phyloP scores from a whole-genome alignment of 2,113 vertebrate species.

The Pithys albifrons region DNA sequence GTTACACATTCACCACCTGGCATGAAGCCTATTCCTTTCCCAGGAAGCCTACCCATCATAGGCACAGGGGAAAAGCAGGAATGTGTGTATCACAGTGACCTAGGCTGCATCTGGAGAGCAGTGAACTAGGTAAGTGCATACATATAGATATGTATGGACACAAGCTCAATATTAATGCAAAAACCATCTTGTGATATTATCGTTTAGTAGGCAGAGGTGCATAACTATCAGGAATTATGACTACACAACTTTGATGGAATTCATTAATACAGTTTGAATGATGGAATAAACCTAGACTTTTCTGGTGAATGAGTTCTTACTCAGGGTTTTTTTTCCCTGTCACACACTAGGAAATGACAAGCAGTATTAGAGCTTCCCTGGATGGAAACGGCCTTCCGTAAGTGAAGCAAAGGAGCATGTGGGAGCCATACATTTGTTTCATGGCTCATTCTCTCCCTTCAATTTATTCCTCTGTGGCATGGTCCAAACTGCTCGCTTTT shows the following conservation, averaged over 20 bases:
- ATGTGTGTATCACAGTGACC: fast-evolving
- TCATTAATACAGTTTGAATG: background rate
- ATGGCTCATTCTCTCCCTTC: background rate
- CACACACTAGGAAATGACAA: background rate
- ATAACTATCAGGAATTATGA: background rate
- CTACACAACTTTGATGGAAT: background rate
- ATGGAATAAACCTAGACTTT: background rate
- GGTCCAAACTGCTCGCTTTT: background rate
- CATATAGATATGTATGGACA: background rate
- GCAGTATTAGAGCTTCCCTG: background rate
- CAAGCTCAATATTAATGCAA: background rate
- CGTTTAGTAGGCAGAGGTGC: background rate
- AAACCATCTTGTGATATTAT: background rate
- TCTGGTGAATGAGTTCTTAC: background rate
- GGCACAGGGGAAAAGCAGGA: background rate
- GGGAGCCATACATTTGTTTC: fast-evolving
- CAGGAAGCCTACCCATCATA: background rate
- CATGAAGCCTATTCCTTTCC: background rate
- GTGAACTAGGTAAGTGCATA: background rate
- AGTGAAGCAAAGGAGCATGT: background rate
- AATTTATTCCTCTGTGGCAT: background rate
- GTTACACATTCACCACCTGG: background rate
- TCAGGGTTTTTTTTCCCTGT: background rate
- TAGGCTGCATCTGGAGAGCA: background rate
- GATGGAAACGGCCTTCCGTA: background rate